phyloP scores from a whole-genome alignment of 2,888 invertebrate genomes.

The Tribolium freemani region DNA sequence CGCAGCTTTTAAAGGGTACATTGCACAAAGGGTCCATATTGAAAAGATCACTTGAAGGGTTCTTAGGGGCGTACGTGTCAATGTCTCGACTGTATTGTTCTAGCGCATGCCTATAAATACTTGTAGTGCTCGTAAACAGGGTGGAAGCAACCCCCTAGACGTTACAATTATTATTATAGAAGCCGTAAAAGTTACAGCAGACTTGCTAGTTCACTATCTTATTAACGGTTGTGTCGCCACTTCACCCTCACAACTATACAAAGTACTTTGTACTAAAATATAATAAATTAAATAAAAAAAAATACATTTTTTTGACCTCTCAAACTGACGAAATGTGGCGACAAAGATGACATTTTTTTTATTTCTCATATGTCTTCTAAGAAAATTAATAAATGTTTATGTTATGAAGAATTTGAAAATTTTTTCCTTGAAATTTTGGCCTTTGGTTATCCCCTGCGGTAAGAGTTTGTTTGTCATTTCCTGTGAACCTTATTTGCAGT shows the following conservation, averaged over 20 bases:
- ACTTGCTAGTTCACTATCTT: constrained; percentile 42
- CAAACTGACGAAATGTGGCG: too few species aligned
- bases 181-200: constrained; percentile 32
- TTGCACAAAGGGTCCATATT: constrained; percentile 49
- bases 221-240: constrained; percentile 11
- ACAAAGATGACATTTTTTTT: too few species aligned
- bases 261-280: too few species aligned
- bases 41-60: constrained; percentile 51
- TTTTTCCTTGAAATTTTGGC: too few species aligned
- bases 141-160: constrained; percentile 18
- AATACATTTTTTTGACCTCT: too few species aligned
- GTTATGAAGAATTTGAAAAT: too few species aligned
- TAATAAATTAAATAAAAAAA: too few species aligned
- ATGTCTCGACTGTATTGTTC: constrained; percentile 54
- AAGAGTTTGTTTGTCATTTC: too few species aligned
- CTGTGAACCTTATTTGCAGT: too few species aligned
- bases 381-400: too few species aligned
- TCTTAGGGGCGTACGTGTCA: constrained; percentile 42
- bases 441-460: too few species aligned
- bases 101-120: constrained; percentile 55
- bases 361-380: too few species aligned
- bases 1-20: constrained; percentile 47
- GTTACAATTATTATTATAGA: constrained; percentile 35
- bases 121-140: constrained; percentile 49
- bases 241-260: neutral